Evolutionary conservation across 2,113 vertebrate species (phyloP).

Genomic region (Neopipo cinnamomea): DNA sequence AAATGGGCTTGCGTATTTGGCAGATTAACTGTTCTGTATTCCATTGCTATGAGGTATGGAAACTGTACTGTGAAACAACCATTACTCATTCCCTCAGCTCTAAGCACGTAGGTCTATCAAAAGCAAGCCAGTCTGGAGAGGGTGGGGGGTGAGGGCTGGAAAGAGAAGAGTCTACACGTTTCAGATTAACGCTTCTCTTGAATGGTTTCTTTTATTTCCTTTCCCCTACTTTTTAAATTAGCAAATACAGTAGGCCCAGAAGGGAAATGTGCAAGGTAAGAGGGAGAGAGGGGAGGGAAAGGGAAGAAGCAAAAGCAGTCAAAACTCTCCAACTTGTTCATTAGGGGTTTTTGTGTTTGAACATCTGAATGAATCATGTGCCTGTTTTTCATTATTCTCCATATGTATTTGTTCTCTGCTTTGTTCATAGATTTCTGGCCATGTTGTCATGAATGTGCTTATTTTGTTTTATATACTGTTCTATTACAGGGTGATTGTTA

Average conservation of each 20-base stretch:
- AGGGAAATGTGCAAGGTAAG: slow-evolving; percentile 1
- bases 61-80: slow-evolving; percentile 70
- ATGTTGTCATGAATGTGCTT: slow-evolving; percentile 34
- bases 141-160: background rate
- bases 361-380: slow-evolving; percentile 56
- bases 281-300: background rate
- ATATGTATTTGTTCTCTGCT: slow-evolving; percentile 39
- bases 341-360: slow-evolving; percentile 28
- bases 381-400: slow-evolving; percentile 65
- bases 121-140: slow-evolving; percentile 9
- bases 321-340: slow-evolving; percentile 12
- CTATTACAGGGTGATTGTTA: slow-evolving; percentile 18
- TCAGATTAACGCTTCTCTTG: slow-evolving; percentile 35
- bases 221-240: slow-evolving; percentile 50
- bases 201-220: slow-evolving; percentile 44
- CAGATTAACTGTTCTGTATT: slow-evolving; percentile 73
- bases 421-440: slow-evolving; percentile 62
- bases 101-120: slow-evolving; percentile 46
- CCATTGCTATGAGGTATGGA: slow-evolving; percentile 79
- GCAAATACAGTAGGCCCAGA: slow-evolving; percentile 21
- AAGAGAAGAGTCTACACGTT: background rate
- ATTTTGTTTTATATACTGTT: slow-evolving; percentile 59
- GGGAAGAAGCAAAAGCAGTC: slow-evolving; percentile 33
- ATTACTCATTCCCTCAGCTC: slow-evolving; percentile 64
- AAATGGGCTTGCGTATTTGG: slow-evolving; percentile 74